phyloP scores from a whole-genome alignment of 2,113 vertebrate genomes.

The Nicator chloris region DNA sequence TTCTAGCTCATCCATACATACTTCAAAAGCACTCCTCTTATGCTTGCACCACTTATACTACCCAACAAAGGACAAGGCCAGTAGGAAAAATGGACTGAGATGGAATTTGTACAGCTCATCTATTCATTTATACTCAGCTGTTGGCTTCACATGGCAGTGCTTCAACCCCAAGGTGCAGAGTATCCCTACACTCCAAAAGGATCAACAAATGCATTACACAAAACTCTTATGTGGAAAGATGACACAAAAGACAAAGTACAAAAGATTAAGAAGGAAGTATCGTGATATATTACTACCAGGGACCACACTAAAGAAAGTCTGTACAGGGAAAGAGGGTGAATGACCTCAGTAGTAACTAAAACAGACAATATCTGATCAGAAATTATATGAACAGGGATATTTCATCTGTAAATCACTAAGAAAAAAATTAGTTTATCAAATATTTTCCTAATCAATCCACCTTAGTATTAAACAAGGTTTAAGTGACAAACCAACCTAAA shows the following conservation, averaged over 20 bases:
- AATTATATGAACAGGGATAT: neutral
- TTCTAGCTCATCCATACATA: fast-evolving
- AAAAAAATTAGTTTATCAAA: neutral
- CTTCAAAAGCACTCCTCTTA: neutral
- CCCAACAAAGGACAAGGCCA: neutral
- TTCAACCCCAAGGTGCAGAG: neutral
- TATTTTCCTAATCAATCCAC: neutral
- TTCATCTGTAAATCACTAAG: neutral
- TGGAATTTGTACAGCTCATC: neutral
- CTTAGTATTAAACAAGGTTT: neutral
- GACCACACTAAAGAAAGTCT: neutral
- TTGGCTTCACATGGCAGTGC: neutral
- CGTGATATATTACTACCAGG: neutral
- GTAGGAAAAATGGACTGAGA: neutral
- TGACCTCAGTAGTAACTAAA: neutral
- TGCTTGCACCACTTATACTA: neutral
- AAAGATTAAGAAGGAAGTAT: neutral
- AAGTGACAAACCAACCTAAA: neutral
- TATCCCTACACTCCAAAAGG: neutral
- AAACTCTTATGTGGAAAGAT: neutral
- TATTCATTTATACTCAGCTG: neutral
- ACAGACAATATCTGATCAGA: neutral
- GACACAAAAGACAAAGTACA: neutral
- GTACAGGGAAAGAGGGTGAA: neutral
- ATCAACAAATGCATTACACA: neutral